Conservation (phyloP, 2,113 vertebrate species). For the Halcyon senegalensis region DNA sequence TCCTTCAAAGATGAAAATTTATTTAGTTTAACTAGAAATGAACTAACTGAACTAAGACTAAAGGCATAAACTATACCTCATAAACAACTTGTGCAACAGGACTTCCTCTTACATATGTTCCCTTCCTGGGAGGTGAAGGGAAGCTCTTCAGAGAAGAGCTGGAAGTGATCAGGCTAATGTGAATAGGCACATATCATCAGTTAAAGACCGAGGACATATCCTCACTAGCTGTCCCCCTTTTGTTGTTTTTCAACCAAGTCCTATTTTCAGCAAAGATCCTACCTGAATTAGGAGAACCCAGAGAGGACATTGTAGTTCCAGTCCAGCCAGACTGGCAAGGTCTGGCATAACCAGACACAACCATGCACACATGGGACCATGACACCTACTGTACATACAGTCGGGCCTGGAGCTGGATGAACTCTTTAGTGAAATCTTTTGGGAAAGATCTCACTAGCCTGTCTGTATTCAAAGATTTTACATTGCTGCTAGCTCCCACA, state of each 20-base stretch:
- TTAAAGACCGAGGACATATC: not conserved
- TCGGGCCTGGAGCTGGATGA: accelerated
- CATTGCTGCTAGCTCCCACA: not conserved
- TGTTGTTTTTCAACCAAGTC: not conserved
- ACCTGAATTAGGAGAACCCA: not conserved
- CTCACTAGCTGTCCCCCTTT: not conserved
- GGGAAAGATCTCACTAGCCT: not conserved
- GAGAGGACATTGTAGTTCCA: not conserved
- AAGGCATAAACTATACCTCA: not conserved
- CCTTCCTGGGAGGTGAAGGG: not conserved
- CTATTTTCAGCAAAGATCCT: not conserved
- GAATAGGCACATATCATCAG: not conserved
- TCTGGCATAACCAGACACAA: not conserved
- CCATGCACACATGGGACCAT: accelerated
- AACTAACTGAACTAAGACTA: not conserved
- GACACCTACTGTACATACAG: accelerated
- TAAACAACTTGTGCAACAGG: not conserved
- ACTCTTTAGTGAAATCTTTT: not conserved
- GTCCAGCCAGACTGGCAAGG: not conserved
- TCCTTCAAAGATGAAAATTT: not conserved
- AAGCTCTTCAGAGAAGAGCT: not conserved
- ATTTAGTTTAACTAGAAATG: not conserved
- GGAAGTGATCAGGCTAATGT: not conserved
- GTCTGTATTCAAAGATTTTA: not conserved
- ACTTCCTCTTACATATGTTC: not conserved